phyloP scores from a whole-genome alignment of 2,888 invertebrate species.

The Plebejus anna region DNA sequence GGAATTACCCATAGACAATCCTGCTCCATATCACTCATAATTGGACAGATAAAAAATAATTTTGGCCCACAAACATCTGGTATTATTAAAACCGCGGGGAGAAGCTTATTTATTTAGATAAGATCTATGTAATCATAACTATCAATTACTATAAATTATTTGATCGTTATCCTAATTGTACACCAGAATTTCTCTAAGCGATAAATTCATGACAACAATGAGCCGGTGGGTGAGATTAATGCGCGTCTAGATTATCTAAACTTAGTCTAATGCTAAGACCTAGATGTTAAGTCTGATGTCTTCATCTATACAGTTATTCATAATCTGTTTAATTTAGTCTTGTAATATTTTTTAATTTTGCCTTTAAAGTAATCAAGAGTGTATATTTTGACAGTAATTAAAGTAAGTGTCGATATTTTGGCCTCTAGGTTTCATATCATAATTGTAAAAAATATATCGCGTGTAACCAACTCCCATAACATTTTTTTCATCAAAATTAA shows the following conservation, averaged over 20 bases:
- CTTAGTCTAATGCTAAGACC: background rate
- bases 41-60: background rate
- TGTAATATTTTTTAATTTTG: no score
- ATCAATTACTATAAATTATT: background rate
- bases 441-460: no score
- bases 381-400: no score
- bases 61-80: background rate
- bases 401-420: no score
- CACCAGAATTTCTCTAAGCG: conserved; percentile 12
- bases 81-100: background rate
- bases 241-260: background rate
- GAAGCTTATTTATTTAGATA: background rate
- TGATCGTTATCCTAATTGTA: conserved; percentile 13
- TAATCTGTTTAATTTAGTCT: no score
- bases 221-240: background rate
- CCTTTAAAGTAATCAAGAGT: no score
- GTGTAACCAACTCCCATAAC: no score
- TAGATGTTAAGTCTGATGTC: background rate
- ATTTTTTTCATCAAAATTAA: no score
- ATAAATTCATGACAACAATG: conserved; percentile 23
- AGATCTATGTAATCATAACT: conserved; percentile 2
- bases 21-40: background rate
- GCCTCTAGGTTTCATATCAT: no score
- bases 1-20: background rate
- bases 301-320: background rate